A percentile compares a stretch with the other conserved stretches of the same genome.
phyloP scores from a whole-genome alignment of 2,113 vertebrate species.

The Sebastes schlegelii region DNA sequence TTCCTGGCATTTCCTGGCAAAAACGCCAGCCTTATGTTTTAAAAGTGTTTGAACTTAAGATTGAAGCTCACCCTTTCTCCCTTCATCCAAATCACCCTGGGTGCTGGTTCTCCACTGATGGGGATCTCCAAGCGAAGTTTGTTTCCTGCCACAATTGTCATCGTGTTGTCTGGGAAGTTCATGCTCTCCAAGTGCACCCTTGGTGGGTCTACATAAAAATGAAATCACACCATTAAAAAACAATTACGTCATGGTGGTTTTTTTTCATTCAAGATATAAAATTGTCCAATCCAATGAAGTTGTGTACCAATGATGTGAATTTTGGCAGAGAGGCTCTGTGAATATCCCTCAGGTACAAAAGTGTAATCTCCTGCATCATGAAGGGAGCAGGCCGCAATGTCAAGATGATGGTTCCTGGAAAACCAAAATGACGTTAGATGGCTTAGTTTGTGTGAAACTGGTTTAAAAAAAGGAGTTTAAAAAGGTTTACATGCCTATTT shows the following conservation, averaged over 20 bases:
- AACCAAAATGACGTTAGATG: slow-evolving; percentile 17
- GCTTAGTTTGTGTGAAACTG: neutral
- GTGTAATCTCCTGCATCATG: slow-evolving; percentile 96
- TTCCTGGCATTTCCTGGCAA: too few relatives aligned
- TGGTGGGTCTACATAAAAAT: slow-evolving; percentile 89
- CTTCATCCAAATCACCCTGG: slow-evolving; percentile 94
- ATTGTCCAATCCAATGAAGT: neutral
- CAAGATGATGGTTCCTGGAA: slow-evolving; percentile 90
- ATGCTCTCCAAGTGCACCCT: slow-evolving; percentile 92
- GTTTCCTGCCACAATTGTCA: slow-evolving; percentile 94
- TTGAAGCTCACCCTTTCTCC: slow-evolving; percentile 90
- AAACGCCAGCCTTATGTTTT: neutral
- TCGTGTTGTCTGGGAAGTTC: slow-evolving; percentile 90
- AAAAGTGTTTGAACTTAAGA: neutral
- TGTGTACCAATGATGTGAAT: slow-evolving; percentile 91
- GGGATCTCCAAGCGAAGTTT: slow-evolving; percentile 97
- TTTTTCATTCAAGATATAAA: neutral
- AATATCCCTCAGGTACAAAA: slow-evolving; percentile 94
- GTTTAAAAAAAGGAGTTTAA: neutral
- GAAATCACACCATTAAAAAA: neutral
- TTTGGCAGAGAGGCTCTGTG: slow-evolving; percentile 90
- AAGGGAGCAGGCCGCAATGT: slow-evolving; percentile 84
- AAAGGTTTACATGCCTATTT: slow-evolving; percentile 84
- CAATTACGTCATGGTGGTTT: neutral
- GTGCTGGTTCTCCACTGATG: slow-evolving; percentile 92